Percentiles rank a stretch among this genome's conserved stretches.
Evolutionary conservation across 2,113 vertebrate genomes (phyloP).

Genomic region (Pelobates fuscus): DNA sequence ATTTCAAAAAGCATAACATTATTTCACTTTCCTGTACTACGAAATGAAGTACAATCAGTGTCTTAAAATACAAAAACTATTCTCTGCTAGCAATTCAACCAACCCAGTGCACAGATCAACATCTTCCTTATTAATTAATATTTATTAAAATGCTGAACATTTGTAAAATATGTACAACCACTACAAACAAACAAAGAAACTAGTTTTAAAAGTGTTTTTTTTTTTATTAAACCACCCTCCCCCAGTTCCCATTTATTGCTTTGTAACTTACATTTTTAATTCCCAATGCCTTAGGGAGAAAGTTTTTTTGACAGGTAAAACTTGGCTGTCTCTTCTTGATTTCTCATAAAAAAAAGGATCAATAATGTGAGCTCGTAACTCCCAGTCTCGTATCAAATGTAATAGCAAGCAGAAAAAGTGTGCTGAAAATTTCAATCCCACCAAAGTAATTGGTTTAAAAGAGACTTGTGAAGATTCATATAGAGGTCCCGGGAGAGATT

Average conservation of each 20-base stretch:
- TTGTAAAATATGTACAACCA: neutral
- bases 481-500: slow-evolving; percentile 39
- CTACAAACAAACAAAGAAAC: neutral
- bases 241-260: neutral
- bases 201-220: neutral
- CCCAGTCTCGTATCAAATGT: slow-evolving; percentile 42
- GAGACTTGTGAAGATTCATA: slow-evolving; percentile 48
- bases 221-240: neutral
- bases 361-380: slow-evolving; percentile 35
- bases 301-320: slow-evolving; percentile 43
- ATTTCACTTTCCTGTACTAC: too few species aligned
- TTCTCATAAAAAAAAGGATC: slow-evolving; percentile 46
- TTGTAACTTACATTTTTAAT: slow-evolving; percentile 36
- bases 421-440: slow-evolving; percentile 48
- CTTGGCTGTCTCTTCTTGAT: slow-evolving; percentile 38
- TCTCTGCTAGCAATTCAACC: too few species aligned
- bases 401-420: slow-evolving; percentile 47
- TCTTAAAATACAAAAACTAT: too few species aligned
- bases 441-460: slow-evolving; percentile 51
- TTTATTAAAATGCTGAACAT: neutral
- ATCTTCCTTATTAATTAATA: too few species aligned
- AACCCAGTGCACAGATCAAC: too few species aligned
- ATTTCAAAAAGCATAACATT: too few species aligned
- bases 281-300: slow-evolving; percentile 37
- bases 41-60: too few species aligned